Evolutionary conservation across 37 sponge, comb jelly and placozoan genomes (phyloP).

Genomic region (Amphimedon queenslandica): DNA sequence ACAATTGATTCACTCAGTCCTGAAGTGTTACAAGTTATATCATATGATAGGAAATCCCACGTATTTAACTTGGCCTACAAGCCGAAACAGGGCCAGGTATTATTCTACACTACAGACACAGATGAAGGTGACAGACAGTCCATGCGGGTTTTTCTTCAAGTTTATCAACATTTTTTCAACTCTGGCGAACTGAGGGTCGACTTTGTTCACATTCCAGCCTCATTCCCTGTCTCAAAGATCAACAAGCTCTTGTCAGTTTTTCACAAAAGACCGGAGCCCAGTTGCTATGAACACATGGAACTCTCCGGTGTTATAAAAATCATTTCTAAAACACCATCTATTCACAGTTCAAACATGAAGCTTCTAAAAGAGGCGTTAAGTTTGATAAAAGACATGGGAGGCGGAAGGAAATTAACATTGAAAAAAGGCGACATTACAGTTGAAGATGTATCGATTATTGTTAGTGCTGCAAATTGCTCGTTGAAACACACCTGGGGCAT

Average conservation of each 20-base stretch:
- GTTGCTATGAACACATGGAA: background rate
- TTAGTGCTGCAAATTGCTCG: slow-evolving; percentile 59
- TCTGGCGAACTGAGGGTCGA: background rate
- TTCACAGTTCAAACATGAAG: background rate
- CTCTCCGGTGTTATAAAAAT: background rate
- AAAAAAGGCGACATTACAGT: slow-evolving; percentile 47
- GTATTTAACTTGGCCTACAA: background rate
- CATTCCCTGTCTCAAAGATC: background rate
- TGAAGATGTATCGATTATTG: slow-evolving; percentile 60
- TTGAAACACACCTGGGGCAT: slow-evolving; percentile 63
- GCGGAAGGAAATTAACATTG: slow-evolving; percentile 39
- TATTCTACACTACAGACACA: background rate
- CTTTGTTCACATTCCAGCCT: background rate
- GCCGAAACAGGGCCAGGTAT: background rate
- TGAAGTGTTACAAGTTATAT: background rate
- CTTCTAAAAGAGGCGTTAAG: background rate
- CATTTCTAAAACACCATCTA: background rate
- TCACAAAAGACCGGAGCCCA: background rate
- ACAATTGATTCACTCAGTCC: background rate
- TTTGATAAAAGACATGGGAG: background rate
- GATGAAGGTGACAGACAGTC: background rate
- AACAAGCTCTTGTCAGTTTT: background rate
- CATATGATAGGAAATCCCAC: background rate
- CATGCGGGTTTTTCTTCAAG: background rate
- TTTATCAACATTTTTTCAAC: slow-evolving; percentile 6